Evolutionary conservation across 2,888 invertebrate species (phyloP).

Genomic region (Yponomeuta cagnagella): DNA sequence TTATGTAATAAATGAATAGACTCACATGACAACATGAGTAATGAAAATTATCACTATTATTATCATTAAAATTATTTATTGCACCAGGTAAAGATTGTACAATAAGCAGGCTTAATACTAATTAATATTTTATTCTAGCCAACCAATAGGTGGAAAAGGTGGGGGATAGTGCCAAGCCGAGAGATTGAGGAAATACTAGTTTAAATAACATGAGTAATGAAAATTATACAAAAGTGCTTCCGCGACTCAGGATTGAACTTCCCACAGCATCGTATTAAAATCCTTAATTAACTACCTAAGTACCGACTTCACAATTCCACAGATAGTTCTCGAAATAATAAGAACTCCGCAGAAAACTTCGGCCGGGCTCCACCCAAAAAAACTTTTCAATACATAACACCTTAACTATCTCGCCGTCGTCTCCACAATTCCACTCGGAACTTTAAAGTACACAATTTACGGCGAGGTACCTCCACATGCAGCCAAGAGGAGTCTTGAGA

Average conservation of each 20-base stretch:
- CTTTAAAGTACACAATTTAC: slow-evolving; percentile 70
- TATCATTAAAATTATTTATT: too few species aligned
- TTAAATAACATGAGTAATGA: too few species aligned
- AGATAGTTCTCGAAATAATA: neutral
- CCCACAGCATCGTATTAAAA: neutral
- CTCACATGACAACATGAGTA: too few species aligned
- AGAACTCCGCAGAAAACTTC: slow-evolving; percentile 17
- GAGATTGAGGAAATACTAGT: too few species aligned
- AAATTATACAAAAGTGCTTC: too few species aligned
- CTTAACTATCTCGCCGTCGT: slow-evolving; percentile 48
- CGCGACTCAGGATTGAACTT: neutral
- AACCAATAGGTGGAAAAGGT: too few species aligned
- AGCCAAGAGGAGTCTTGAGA: slow-evolving; percentile 53
- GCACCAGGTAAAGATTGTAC: too few species aligned
- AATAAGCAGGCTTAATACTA: too few species aligned
- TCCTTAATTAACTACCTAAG: neutral
- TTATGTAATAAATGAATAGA: too few species aligned
- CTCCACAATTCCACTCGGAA: slow-evolving; percentile 51
- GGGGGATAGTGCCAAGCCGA: too few species aligned
- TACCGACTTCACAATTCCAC: slow-evolving; percentile 1
- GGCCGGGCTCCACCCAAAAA: slow-evolving; percentile 25
- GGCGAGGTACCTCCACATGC: slow-evolving; percentile 57
- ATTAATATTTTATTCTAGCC: too few species aligned
- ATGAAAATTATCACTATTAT: too few species aligned
- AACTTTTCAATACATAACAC: slow-evolving; percentile 43